Evolutionary conservation across 2,888 invertebrate genomes (phyloP), one percentile per base, ranked within the genome.

Genomic region (Cantharis lateralis): DNA sequence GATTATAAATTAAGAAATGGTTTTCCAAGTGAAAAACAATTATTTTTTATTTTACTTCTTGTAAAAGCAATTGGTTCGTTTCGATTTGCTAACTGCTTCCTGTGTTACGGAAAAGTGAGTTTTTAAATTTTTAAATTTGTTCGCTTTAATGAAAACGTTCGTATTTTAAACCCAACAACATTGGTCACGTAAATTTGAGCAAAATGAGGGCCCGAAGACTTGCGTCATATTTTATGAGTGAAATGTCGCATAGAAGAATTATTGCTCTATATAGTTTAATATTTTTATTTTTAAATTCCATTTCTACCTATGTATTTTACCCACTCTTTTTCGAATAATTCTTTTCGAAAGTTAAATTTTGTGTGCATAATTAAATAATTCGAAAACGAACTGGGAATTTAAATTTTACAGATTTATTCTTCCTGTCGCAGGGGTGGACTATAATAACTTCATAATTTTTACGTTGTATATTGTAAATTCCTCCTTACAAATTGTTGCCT

Each of bases 1-100:
- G 78, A 79, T 79, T 79, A 78, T 79, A 76, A 79, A 75, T 77
- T 79, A 75, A 74, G 77, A 70, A 74, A 71, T 76, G 76, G 71
- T 77, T 79, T 68, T 13, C 24, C 32, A 20, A 70, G 18, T 70
- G 26, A 68, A 68, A 15, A 18, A 68, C 24, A 68, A 68, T 69
- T 69, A 48, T 70, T 32, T 70, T 32, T 70, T 48, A 28, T 48
- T 32, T 18, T 66, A 63, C 64, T 72, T 68, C 78, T 78, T 74
- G 16, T 10, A 68, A 61, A 72, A 61, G 32, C n/a, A 72, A 72
- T 68, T 72, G 66, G 66, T 62, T 68, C 16, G 10, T 10, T 68
- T 68, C 72, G 72, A 61, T 48, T 68, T 20, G 61, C 61, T 32
- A 15, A 32, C 24, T n/a, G 26, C 10, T 26, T 69, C 15, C 15